phyloP scores from a whole-genome alignment of 1,140 invertebrate species.

The Papilio aristodemus region DNA sequence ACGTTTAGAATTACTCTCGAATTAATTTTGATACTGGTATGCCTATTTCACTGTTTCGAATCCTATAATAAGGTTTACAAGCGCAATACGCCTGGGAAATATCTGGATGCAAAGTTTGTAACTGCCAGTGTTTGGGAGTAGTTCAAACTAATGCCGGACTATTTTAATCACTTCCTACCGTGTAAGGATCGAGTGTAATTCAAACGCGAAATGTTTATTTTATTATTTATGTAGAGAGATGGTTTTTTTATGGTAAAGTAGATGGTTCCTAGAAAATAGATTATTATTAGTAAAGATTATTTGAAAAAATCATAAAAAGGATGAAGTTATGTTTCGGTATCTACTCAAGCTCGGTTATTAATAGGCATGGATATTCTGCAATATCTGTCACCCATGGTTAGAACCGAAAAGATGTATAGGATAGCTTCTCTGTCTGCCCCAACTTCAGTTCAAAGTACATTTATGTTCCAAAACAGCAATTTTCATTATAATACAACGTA shows the following conservation, averaged over 20 bases:
- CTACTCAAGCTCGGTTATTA: too few relatives aligned
- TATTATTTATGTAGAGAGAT: not conserved
- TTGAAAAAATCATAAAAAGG: too few relatives aligned
- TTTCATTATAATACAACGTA: too few relatives aligned
- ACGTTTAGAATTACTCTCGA: conserved; percentile 1
- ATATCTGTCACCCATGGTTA: too few relatives aligned
- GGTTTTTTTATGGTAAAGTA: too few relatives aligned
- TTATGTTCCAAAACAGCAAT: too few relatives aligned
- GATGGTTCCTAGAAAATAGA: too few relatives aligned
- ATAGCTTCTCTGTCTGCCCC: not conserved
- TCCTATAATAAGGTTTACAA: conserved; percentile 23
- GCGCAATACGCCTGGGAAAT: conserved; percentile 26
- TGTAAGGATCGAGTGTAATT: conserved; percentile 12
- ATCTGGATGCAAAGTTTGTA: conserved; percentile 22
- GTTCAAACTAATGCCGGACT: conserved; percentile 14
- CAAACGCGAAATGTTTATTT: conserved; percentile 6
- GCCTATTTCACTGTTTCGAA: conserved; percentile 25
- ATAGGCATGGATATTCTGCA: too few relatives aligned
- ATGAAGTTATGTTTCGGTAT: too few relatives aligned
- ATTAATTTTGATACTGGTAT: conserved; percentile 20
- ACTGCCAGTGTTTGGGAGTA: conserved; percentile 21
- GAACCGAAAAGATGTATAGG: too few relatives aligned
- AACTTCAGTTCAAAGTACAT: too few relatives aligned
- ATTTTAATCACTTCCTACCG: conserved; percentile 21
- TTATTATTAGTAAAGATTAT: too few relatives aligned